Conservation (phyloP, 2,113 vertebrate genomes). For the Crotophaga sulcirostris region DNA sequence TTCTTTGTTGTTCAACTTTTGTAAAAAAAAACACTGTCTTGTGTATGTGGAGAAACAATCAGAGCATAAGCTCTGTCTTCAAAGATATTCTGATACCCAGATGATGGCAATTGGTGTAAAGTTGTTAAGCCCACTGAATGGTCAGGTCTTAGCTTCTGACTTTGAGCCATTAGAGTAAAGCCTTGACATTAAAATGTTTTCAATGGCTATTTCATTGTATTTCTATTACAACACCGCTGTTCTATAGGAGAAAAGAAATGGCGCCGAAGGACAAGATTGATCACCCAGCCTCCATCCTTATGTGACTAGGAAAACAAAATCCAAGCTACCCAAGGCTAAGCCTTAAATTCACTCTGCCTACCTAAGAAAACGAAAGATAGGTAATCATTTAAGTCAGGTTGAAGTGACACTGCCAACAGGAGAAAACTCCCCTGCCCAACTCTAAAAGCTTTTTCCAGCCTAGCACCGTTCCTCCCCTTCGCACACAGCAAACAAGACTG, state of each 20-base stretch:
- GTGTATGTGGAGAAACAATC: neutral
- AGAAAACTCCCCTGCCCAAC: neutral
- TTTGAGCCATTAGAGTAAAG: conserved; percentile 8
- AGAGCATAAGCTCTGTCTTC: neutral
- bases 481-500: neutral
- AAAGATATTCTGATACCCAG: neutral
- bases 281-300: neutral
- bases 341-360: neutral
- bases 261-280: neutral
- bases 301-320: neutral
- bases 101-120: neutral
- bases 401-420: neutral
- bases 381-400: neutral
- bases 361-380: neutral
- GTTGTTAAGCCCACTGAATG: neutral
- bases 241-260: neutral
- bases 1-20: conserved; percentile 17
- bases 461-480: neutral
- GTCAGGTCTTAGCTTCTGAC: conserved; percentile 29
- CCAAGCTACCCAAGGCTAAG: neutral
- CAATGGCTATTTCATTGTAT: neutral
- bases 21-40: neutral
- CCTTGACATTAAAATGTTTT: conserved; percentile 20
- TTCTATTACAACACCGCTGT: neutral
- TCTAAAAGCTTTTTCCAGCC: neutral